Evolutionary conservation across 2,888 invertebrate species (phyloP).

Genomic region (Caenorhabditis sulstoni): DNA sequence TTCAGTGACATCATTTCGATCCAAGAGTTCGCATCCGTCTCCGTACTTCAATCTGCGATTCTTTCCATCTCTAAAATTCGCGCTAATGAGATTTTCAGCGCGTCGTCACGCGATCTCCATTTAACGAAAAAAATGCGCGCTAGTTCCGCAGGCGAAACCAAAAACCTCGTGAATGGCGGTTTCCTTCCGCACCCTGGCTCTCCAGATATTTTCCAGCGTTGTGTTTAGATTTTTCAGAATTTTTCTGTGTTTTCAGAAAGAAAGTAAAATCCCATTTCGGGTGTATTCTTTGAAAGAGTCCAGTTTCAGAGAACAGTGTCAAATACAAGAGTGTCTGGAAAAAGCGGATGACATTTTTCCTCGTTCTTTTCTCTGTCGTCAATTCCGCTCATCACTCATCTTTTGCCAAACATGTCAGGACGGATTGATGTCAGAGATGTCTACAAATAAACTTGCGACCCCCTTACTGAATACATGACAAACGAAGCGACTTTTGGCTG

Average conservation of each 20-base stretch:
- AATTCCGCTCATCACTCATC: conserved; percentile 45
- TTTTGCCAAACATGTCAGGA: conserved; percentile 45
- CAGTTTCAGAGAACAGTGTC: not conserved
- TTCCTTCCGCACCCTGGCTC: not conserved
- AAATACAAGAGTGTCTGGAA: not conserved
- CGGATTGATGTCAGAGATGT: conserved; percentile 54
- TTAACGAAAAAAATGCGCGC: conserved; percentile 13
- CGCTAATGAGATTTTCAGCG: conserved; percentile 43
- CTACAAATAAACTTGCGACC: conserved; percentile 48
- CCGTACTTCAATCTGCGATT: conserved; percentile 1
- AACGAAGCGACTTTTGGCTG: conserved; percentile 37
- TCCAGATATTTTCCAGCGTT: conserved; percentile 6
- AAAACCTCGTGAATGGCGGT: conserved; percentile 20
- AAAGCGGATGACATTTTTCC: conserved; percentile 25
- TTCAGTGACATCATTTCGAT: no score
- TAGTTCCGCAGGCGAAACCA: conserved; percentile 26
- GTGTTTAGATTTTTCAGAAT: not conserved
- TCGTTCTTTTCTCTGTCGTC: conserved; percentile 18
- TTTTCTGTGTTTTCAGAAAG: not conserved
- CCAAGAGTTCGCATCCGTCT: no score
- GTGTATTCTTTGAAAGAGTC: not conserved
- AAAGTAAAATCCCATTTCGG: not conserved
- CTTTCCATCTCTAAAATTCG: conserved; percentile 1
- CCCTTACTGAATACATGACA: conserved; percentile 47
- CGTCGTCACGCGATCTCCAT: conserved; percentile 47